phyloP scores from a whole-genome alignment of 2,113 vertebrate species.

The Sminthopsis crassicaudata region DNA sequence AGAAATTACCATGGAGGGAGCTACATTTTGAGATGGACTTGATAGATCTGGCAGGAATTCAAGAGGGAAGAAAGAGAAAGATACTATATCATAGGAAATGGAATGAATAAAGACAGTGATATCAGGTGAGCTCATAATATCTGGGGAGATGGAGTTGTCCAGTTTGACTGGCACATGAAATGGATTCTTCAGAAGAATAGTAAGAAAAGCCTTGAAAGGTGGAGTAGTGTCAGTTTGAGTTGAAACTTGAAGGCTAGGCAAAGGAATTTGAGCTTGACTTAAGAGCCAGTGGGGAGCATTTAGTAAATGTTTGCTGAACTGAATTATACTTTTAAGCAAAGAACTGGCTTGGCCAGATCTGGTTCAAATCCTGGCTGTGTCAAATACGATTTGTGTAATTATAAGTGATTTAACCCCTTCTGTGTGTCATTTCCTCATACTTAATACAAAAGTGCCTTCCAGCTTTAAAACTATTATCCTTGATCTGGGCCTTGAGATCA shows the following conservation, averaged over 20 bases:
- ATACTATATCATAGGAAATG: background rate
- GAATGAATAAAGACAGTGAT: too few species aligned
- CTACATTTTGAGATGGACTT: background rate
- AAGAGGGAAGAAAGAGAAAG: background rate
- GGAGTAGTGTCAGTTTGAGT: background rate
- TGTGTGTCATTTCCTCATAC: background rate
- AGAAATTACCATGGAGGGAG: background rate
- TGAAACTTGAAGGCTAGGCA: background rate
- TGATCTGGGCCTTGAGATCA: background rate
- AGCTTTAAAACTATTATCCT: background rate
- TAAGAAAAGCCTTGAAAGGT: background rate
- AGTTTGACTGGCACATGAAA: background rate
- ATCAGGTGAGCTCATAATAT: background rate
- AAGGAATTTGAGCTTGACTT: background rate
- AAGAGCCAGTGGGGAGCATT: background rate
- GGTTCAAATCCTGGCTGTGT: background rate
- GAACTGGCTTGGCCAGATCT: background rate
- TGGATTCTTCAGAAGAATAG: background rate
- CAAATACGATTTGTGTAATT: background rate
- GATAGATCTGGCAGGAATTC: background rate
- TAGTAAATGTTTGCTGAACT: background rate
- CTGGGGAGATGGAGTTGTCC: background rate
- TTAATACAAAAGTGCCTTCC: background rate
- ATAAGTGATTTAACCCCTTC: background rate
- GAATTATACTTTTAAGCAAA: background rate